Conservation (phyloP, 2,797 vertebrate genomes). For the Alca torda region DNA sequence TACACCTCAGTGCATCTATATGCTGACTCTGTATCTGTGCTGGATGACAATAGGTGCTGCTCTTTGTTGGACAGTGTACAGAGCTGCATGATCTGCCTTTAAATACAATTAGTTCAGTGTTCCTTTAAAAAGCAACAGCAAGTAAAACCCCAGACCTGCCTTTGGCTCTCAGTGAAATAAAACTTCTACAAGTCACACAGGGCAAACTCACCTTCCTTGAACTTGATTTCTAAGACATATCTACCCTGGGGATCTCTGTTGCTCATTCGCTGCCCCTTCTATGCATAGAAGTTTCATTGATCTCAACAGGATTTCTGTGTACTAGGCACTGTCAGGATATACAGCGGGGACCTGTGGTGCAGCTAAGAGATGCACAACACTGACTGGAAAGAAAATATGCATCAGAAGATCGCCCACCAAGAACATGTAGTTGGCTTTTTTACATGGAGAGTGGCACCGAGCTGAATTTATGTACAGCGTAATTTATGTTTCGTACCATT, state of each 20-base stretch:
- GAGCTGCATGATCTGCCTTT: not conserved
- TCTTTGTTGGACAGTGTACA: not conserved
- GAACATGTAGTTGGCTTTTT: not conserved
- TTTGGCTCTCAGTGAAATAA: not conserved
- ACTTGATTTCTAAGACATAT: conserved; percentile 31
- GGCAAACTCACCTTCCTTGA: conserved; percentile 32
- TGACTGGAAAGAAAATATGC: not conserved
- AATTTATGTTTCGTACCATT: not conserved
- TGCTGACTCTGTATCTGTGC: not conserved
- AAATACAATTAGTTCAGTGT: not conserved
- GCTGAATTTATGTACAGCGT: not conserved
- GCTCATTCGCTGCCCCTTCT: not conserved
- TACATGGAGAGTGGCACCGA: not conserved
- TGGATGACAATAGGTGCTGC: not conserved
- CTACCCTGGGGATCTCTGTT: not conserved
- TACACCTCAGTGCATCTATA: not conserved
- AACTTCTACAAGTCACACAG: not conserved
- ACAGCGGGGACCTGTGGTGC: not conserved
- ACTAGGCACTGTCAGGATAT: not conserved
- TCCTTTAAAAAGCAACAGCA: not conserved
- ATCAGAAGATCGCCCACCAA: not conserved
- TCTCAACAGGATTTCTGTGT: conserved; percentile 8
- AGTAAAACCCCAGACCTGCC: not conserved
- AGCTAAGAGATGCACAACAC: not conserved
- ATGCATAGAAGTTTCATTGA: conserved; percentile 9